Evolutionary conservation across 2,797 vertebrate genomes (phyloP), one percentile per base, ranked within the genome.

Genomic region (Leptoclinus maculatus): DNA sequence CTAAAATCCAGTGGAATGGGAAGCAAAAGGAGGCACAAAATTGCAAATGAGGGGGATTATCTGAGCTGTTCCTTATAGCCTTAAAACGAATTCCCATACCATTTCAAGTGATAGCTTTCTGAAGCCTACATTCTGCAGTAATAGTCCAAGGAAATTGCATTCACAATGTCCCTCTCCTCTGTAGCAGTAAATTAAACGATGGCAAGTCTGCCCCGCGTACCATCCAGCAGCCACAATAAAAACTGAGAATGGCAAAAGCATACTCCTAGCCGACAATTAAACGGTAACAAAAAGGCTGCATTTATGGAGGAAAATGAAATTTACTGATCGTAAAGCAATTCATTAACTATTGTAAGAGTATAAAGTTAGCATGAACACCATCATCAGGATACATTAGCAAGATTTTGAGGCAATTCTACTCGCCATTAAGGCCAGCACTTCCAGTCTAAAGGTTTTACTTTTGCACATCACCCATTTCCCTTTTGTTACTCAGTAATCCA

Each of bases 41-140:
- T 14, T 68, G 49, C 29, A 85, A 82, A 74, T 59, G 13, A 8
- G 45, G 17, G 17, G 36, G 47, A 78, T 80, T 83, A 71, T 71
- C 29, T 6, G 17, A 59, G 80, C 53, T 47, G 41, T 39, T 82
- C 56, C 68, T 64, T 64, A 16, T 8, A 68, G 38, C 72, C 51
- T 76, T 63, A 56, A 81, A 83, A 69, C 21, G 72, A 62, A 87
- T 67, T 63, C 36, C 32, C 54, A 74, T 34, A 51, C n/a, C 63
- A 78, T 72, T 85, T 78, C 36, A 67, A 74, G 43, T 58, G 53
- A 79, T 67, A 71, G 65, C 54, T 83, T 71, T 78, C 71, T 51
- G 57, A 79, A 83, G 66, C 2, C 63, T 19, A 65, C 27, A 43
- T 47, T 77, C 65, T 66, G 56, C 51, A 63, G 29, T 74, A 74